Conservation (phyloP, 2,797 vertebrate genomes). For the Poeciliopsis gracilis region DNA sequence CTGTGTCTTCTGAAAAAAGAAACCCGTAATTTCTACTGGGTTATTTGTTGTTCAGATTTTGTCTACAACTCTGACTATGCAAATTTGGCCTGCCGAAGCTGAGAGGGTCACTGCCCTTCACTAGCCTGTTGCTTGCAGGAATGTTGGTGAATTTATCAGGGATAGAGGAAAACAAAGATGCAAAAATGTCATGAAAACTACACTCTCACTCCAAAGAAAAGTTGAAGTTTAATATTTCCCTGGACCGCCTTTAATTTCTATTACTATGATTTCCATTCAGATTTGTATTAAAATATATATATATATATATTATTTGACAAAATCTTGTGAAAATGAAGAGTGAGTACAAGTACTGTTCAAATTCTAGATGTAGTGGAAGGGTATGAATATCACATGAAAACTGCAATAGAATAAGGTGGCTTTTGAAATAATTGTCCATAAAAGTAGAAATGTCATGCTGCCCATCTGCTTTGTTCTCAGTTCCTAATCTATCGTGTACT, state of each 20-base stretch:
- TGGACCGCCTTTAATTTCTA: background rate
- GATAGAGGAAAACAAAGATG: background rate
- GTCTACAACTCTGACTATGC: background rate
- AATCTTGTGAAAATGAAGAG: background rate
- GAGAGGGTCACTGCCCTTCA: background rate
- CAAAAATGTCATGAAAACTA: background rate
- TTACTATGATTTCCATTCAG: background rate
- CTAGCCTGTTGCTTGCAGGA: background rate
- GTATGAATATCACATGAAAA: background rate
- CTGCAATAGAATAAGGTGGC: background rate
- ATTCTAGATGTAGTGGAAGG: background rate
- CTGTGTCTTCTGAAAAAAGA: background rate
- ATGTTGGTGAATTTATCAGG: background rate
- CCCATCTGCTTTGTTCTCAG: background rate
- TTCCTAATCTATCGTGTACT: background rate
- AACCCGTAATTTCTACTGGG: background rate
- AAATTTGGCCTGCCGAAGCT: background rate
- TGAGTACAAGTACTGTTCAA: background rate
- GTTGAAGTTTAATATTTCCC: background rate
- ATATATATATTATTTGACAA: too few relatives aligned
- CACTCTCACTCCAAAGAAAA: background rate
- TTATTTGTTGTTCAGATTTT: background rate
- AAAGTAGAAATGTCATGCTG: background rate
- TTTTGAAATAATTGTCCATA: background rate
- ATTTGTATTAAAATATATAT: background rate